Evolutionary conservation across 2,113 vertebrate genomes (phyloP).

Genomic region (Heliornis fulica): DNA sequence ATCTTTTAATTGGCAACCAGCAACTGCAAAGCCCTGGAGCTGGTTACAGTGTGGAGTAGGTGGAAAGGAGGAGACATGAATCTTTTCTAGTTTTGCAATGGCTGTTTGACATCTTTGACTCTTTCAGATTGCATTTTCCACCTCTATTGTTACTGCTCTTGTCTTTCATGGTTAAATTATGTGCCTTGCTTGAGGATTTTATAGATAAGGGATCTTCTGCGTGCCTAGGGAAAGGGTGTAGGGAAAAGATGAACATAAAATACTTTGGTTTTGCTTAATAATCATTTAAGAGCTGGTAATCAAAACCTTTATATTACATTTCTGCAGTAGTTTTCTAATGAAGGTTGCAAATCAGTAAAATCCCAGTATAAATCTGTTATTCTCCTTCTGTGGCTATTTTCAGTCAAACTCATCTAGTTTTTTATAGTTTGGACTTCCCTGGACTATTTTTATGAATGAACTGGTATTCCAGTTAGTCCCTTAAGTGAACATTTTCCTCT

Average conservation of each 20-base stretch:
- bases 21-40: neutral
- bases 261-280: neutral
- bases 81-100: rapidly evolving
- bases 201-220: neutral
- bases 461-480: neutral
- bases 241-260: neutral
- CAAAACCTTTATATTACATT: neutral
- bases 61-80: neutral
- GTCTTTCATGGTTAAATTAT: neutral
- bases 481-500: neutral
- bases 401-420: neutral
- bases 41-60: rapidly evolving
- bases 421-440: neutral
- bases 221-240: neutral
- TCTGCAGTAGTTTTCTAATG: neutral
- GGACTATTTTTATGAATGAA: neutral
- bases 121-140: neutral
- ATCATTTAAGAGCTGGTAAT: neutral
- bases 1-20: neutral
- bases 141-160: neutral
- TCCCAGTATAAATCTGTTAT: neutral
- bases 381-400: neutral
- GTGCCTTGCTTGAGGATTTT: neutral
- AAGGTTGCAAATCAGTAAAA: neutral
- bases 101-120: neutral